Base-by-base conservation (phyloP, 2,888 invertebrate genomes). In the Macaria liturata region DNA sequence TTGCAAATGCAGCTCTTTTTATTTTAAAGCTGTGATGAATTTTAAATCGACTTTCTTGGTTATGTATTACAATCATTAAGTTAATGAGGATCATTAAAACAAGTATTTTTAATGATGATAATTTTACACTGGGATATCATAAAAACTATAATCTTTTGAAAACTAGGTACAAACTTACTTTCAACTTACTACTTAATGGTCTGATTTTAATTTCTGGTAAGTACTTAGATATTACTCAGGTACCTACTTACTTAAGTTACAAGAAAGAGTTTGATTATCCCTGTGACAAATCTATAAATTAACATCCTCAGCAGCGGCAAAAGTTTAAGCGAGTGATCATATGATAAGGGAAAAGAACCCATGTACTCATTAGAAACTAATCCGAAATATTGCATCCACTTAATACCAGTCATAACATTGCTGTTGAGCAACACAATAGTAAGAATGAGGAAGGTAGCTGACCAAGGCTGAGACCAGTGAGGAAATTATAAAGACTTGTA, bases 371-470 rank as follows among this genome's bases (percentile, higher is more conserved):
- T 20, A 20, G 20, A 20, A 20, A 20, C 20, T 34, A 34, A 51
- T 30, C 44, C n/a, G 31, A 31, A 51, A 39, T 45, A 39, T 31
- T 20, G 5, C 43, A 20, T 9, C n/a, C 32, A 32, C 37, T 45
- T 8, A 46, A 7, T 45, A 31, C 34, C 34, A 37, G 34, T 37
- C 34, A 37, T 37, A 37, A 6, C 7, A 50, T 32, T 44, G 20
- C n/a, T 40, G 31, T 49, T 51, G 7, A 39, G 9, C 31, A 39
- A 32, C 51, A 51, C 58, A 58, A 58, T 57, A 58, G 49, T 43
- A 49, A 46, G 58, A 58, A 54, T 58, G 58, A 54, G 58, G 58
- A 58, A 58, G 52, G 49, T 42, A 44, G 44, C 34, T 40, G 40
- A 31, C 44, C 54, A 58, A 58, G 54, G 54, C 58, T 54, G 32